A percentile compares a stretch with the other conserved stretches of the same genome.
Evolutionary conservation across 1,140 invertebrate genomes (phyloP).

Genomic region (Polypedilum vanderplanki): DNA sequence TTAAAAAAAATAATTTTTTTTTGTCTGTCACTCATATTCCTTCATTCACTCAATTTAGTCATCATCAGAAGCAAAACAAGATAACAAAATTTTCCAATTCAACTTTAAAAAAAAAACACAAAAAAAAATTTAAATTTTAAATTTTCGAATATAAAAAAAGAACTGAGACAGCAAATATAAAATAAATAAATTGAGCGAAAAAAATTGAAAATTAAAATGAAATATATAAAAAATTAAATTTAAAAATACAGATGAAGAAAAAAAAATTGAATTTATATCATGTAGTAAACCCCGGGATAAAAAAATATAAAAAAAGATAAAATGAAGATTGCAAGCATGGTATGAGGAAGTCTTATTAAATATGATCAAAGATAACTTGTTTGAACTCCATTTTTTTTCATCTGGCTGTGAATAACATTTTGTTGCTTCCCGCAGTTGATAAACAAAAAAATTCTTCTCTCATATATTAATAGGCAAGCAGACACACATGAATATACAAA

Average conservation of each 20-base stretch:
- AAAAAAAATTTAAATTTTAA: slow-evolving; percentile 26
- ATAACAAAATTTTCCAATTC: neutral
- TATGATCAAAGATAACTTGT: neutral
- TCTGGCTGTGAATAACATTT: neutral
- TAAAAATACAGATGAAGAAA: neutral
- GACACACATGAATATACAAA: neutral
- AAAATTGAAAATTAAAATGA: neutral
- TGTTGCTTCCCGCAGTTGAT: neutral
- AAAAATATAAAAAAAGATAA: neutral
- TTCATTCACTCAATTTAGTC: too few relatives aligned
- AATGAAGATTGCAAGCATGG: neutral
- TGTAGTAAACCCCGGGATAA: slow-evolving; percentile 9
- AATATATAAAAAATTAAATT: slow-evolving; percentile 22
- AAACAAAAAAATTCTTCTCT: neutral
- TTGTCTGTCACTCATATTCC: too few relatives aligned
- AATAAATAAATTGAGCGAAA: slow-evolving; percentile 26
- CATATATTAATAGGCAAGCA: neutral
- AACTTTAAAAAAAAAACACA: neutral
- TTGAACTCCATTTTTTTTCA: neutral
- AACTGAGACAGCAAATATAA: neutral
- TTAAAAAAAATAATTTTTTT: too few relatives aligned
- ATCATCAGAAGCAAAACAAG: too few relatives aligned
- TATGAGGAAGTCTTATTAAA: slow-evolving; percentile 12
- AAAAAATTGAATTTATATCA: slow-evolving; percentile 15
- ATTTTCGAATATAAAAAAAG: slow-evolving; percentile 18